Evolutionary conservation across 2,113 vertebrate genomes (phyloP), one percentile per base, ranked within the genome.

Genomic region (Synodontis membranacea): DNA sequence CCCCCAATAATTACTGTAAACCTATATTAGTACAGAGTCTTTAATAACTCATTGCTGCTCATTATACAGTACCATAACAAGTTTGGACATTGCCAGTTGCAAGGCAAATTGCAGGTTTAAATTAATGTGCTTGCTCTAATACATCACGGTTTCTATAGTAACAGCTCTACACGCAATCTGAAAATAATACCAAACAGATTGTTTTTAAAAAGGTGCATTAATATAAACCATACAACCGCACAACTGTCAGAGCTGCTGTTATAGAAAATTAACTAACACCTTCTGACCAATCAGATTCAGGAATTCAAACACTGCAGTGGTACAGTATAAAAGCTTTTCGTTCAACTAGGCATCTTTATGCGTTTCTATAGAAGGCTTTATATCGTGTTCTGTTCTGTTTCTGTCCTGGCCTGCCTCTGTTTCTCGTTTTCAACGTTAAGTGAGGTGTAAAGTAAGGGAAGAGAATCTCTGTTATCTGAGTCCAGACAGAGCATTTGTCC

Each of bases 391-490:
- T 23, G 15, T 44, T 56, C 25, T 62, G 37, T 76, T 85, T 19
- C 54, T 21, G 14, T 60, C 21, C 34, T 25, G 75, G 25, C 44
- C 31, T 84, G 68, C 84, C 88, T 88, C 91, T 88, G 90, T 90
- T 89, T 89, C 86, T 84, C 19, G 15, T 85, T 82, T 64, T 70
- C 28, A 60, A 50, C 17, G 34, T 60, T 81, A 79, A 89, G 60
- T 84, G 88, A 93, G 92, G 90, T 92, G 93, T 89, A 87, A 80
- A 82, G 58, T 48, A 48, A 74, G 34, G 17, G 54, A 64, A 74
- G 21, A 72, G 34, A 80, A 72, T 54, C 37, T 52, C 64, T 70
- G 64, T 86, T 70, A 74, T 81, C 85, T 60, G 42, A 25, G 8
- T 86, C 80, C 68, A 86, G 46, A 37, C 54, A 88, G 60, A 39